A percentile compares a stretch with the other conserved stretches of the same genome.
phyloP scores from a whole-genome alignment of 2,888 invertebrate genomes.

The Bimastos eiseni region DNA sequence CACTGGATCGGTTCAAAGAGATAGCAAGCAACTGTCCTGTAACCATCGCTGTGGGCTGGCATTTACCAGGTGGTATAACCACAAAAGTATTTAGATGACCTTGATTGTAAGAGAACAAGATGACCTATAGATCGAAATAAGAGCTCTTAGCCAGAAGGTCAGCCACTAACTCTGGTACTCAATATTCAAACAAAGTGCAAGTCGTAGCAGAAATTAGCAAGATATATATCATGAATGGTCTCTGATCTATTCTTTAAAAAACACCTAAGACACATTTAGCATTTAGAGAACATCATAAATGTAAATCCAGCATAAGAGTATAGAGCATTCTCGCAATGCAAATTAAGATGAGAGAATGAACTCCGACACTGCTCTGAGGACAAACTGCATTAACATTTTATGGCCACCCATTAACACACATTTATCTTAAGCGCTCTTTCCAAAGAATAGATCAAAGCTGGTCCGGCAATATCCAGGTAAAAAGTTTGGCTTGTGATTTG shows the following conservation, averaged over 20 bases:
- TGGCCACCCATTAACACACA: neutral
- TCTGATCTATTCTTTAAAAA: neutral
- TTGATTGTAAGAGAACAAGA: neutral
- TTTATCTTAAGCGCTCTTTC: neutral
- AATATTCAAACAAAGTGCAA: neutral
- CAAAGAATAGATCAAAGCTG: neutral
- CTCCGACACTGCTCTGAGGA: neutral
- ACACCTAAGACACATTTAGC: neutral
- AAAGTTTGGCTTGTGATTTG: neutral
- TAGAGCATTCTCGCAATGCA: neutral
- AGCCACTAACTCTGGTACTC: neutral
- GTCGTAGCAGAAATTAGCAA: neutral
- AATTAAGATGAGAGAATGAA: neutral
- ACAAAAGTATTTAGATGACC: neutral
- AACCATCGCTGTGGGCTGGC: neutral
- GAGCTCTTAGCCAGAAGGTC: too few relatives aligned
- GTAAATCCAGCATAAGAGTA: neutral
- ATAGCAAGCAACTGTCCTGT: constrained; percentile 13
- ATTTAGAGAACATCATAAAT: neutral
- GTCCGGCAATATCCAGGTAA: neutral
- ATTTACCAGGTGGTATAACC: neutral
- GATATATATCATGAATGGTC: neutral
- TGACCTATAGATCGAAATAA: neutral
- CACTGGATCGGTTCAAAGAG: neutral
- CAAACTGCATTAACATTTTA: constrained; percentile 4